A percentile compares a stretch with the other conserved stretches of the same genome.
Conservation (phyloP, 2,888 invertebrate genomes). For the Aphidoletes aphidimyza region DNA sequence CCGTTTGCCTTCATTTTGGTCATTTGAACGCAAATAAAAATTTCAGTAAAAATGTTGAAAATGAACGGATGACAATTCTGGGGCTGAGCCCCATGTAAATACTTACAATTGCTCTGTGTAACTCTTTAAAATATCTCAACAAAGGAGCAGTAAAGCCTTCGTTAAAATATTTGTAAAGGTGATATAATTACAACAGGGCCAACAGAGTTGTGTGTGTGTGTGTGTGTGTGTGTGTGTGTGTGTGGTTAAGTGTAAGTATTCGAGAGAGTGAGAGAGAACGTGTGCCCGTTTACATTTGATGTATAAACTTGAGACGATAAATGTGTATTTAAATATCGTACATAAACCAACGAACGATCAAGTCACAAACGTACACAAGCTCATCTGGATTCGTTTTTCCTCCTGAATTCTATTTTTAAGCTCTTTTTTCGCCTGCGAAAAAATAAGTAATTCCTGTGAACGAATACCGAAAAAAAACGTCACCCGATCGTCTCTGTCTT, state of each 20-base stretch:
- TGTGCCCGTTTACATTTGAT: too few relatives aligned
- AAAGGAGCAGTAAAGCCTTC: too few relatives aligned
- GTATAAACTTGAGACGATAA: not conserved
- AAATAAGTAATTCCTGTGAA: not conserved
- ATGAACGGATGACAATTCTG: not conserved
- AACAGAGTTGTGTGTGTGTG: too few relatives aligned
- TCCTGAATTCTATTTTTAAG: slow-evolving; percentile 43
- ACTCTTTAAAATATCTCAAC: too few relatives aligned
- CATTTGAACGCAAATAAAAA: not conserved
- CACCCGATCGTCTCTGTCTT: too few relatives aligned
- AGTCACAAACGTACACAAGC: not conserved
- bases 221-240: too few relatives aligned
- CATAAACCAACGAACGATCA: not conserved
- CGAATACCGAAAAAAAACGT: not conserved
- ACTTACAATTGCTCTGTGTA: too few relatives aligned
- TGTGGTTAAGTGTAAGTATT: too few relatives aligned
- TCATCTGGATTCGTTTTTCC: slow-evolving; percentile 23
- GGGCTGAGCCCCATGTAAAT: too few relatives aligned
- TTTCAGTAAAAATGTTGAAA: not conserved
- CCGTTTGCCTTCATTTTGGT: not conserved
- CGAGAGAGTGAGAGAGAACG: too few relatives aligned
- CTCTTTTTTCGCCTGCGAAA: not conserved
- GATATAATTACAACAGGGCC: too few relatives aligned
- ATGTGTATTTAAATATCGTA: not conserved
- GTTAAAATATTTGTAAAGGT: too few relatives aligned